Evolutionary conservation across 1,140 invertebrate genomes (phyloP).

Genomic region (Macrotrachela quadricornifera): DNA sequence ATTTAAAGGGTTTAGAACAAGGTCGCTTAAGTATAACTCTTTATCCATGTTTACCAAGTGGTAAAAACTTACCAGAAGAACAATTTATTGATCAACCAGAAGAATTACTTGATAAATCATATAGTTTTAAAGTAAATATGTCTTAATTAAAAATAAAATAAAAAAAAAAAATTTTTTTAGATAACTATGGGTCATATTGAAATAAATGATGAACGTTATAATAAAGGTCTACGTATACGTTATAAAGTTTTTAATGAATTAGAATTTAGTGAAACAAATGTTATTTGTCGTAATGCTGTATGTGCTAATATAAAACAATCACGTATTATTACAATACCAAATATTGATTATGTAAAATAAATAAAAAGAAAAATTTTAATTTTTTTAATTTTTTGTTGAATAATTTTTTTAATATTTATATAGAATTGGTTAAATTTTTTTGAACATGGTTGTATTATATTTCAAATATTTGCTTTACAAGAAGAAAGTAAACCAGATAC

Average conservation of each 20-base stretch:
- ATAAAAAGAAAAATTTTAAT: neutral
- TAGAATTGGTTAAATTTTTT: constrained; percentile 26
- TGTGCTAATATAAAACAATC: constrained; percentile 1
- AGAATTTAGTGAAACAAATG: constrained; percentile 15
- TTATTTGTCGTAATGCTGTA: too few species aligned
- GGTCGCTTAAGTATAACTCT: constrained; percentile 22
- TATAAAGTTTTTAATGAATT: constrained; percentile 17
- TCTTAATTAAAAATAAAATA: neutral
- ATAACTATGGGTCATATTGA: neutral
- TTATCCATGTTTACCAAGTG: constrained; percentile 26
- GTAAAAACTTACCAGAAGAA: constrained; percentile 25
- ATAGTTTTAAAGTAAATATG: constrained; percentile 24
- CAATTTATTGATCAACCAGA: constrained; percentile 25
- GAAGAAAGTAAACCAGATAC: constrained; percentile 20
- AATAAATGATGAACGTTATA: constrained; percentile 15
- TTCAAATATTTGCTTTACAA: constrained; percentile 25
- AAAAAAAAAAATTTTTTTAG: neutral
- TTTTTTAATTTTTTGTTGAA: too few species aligned
- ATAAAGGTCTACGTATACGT: constrained; percentile 21
- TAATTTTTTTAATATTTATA: constrained; percentile 16
- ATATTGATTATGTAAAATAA: constrained; percentile 12
- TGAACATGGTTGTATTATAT: constrained; percentile 23
- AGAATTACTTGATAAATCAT: constrained; percentile 23
- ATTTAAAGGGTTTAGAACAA: constrained; percentile 23
- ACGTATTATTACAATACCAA: constrained; percentile 16